Evolutionary conservation across 2,797 vertebrate species (phyloP), one percentile per base, ranked within the genome.

Genomic region (Coranthus polyacanthus): DNA sequence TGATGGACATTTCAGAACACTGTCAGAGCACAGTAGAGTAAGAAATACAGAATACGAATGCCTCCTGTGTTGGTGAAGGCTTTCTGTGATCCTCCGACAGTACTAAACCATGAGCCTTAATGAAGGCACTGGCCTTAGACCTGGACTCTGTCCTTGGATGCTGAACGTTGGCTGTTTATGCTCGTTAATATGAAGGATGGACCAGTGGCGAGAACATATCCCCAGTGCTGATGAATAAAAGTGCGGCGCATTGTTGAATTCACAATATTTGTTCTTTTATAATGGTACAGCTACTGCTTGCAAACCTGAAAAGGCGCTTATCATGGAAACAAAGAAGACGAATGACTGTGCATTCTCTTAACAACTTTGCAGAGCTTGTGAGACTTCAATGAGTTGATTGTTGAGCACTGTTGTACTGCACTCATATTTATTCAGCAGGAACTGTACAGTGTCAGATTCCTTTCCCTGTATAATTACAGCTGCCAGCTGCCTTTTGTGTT

Each of bases 251-350:
- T 12, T 12, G 4, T 42, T 37, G 24, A 44, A 52, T 29, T 29
- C 8, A 17, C 1, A 15, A 15, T 44, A 41, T 2, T 8, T 1
- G 17, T 52, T 52, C 12, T 18, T 17, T 17, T 22, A 3, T 12
- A 3, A 24, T 21, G 39, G 57, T 18, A 52, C 13, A 45, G 11
- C 8, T n/a, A 49, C 36, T 53, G 17, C 34, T 41, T 41, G 6
- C 10, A 36, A 37, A 4, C 54, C 36, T 51, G 9, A 42, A n/a
- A n/a, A 29, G 9, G 26, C 34, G 21, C 29, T 43, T 59, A 21
- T 53, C 2, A 24, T 37, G 16, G 21, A 47, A 43, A 53, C 34
- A 58, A 38, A 68, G 24, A 36, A 42, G 34, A 58, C 24, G 22
- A 42, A 26, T 9, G 4, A 5, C 15, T 24, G 36, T 29, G 34